Base-by-base conservation (phyloP, 2,888 invertebrate genomes). In the Drosophila suboccidentalis region DNA sequence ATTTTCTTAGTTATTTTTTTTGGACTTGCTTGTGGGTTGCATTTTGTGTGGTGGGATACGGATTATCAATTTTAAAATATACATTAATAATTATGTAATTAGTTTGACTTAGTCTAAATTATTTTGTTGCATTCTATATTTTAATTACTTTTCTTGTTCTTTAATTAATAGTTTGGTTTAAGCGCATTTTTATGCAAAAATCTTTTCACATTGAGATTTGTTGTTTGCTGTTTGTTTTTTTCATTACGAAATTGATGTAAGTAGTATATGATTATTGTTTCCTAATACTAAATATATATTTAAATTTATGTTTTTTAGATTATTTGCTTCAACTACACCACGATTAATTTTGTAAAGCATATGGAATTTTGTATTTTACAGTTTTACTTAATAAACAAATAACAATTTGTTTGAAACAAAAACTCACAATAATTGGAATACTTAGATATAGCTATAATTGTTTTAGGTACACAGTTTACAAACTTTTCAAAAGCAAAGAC, bases 401-500 rank as follows among this genome's bases (percentile, higher is more conserved):
- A 79, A 80, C 81, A 83, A 69, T 73, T 81, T 75, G 73, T 75
- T 77, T 74, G 5, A 72, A 84, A 81, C 77, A 78, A 71, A 77
- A 79, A 63, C 69, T 80, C 75, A 82, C 69, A 63, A 57, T 75
- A 82, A 80, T 78, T 75, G 70, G 49, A 77, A 71, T 83, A 79
- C 77, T 70, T 75, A 67, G 64, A 62, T 71, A 59, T 71, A 72
- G 71, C 74, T 76, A 51, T 69, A 71, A 58, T 71, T 65, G 67
- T 68, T 68, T 73, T 59, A 90, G 90, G 90, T 90, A 90, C 90
- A 81, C 87, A 80, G 90, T 89, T 84, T 79, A 87, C 75, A 80
- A 75, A 79, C 78, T 85, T 75, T 84, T 78, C 63, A 67, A 83
- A 85, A 82, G 80, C 71, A 83, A 82, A 82, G 59, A 80, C 70